Percentiles rank a stretch among this genome's conserved stretches.
Evolutionary conservation across 2,888 invertebrate species (phyloP).

Genomic region (Serripes groenlandicus): DNA sequence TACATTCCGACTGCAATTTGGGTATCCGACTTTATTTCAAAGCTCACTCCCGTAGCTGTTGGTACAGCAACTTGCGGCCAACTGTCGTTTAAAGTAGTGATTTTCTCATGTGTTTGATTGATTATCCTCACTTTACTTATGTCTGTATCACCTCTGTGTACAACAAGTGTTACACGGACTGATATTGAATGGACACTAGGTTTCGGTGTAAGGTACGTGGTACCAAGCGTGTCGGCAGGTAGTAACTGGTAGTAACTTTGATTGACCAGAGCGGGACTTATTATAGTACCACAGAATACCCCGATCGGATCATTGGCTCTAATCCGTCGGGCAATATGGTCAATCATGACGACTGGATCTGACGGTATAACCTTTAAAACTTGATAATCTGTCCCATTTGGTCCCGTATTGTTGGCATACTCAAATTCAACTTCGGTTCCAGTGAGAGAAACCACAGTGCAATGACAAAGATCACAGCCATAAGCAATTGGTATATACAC

Average conservation of each 20-base stretch:
- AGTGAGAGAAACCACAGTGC: not conserved
- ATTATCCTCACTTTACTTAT: not conserved
- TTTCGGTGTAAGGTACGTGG: not conserved
- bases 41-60: not conserved
- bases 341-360: not conserved
- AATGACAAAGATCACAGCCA: not conserved
- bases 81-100: not conserved
- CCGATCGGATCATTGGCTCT: not conserved
- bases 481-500: not conserved
- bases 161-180: not conserved
- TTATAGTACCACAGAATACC: slow-evolving; percentile 4
- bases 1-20: not conserved
- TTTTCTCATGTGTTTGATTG: not conserved
- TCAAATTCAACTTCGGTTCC: not conserved
- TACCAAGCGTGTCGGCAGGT: not conserved
- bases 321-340: not conserved
- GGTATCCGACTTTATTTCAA: not conserved
- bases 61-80: not conserved
- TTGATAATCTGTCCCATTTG: not conserved
- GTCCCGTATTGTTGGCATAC: not conserved
- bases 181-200: not conserved
- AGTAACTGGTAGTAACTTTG: slow-evolving; percentile 3
- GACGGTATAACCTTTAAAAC: not conserved
- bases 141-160: not conserved
- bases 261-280: not conserved